Conservation (phyloP, 2,888 invertebrate species). For the Tromatobia lineatoria region DNA sequence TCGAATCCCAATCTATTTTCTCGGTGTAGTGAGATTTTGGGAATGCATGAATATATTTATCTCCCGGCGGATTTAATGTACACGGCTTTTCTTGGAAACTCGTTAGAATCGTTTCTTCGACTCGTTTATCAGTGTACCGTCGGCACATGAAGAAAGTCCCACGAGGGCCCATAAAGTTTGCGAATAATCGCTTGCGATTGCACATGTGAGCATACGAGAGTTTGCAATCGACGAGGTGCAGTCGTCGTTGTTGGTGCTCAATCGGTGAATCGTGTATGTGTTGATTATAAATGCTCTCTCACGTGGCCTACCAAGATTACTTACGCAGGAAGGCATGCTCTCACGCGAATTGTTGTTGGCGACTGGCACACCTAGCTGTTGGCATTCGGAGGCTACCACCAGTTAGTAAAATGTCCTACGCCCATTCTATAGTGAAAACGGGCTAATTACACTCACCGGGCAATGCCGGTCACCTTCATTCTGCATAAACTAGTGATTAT, state of each 20-base stretch:
- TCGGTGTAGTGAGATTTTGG: neutral
- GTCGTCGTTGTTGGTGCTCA: conserved; percentile 35
- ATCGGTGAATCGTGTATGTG: conserved; percentile 13
- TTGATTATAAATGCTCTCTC: conserved; percentile 56
- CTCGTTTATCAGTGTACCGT: conserved; percentile 38
- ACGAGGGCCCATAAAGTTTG: conserved; percentile 34
- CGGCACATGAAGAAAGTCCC: conserved; percentile 25
- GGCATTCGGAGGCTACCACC: conserved; percentile 22
- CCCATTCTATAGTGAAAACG: conserved; percentile 10
- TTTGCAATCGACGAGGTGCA: conserved; percentile 45
- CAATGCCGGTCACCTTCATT: too few species aligned
- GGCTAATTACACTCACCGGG: too few species aligned
- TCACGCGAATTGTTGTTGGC: conserved; percentile 21
- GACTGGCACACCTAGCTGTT: neutral
- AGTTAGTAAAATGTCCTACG: conserved; percentile 37
- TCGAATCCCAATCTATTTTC: too few species aligned
- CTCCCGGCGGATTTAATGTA: conserved; percentile 28
- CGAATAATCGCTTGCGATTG: conserved; percentile 37
- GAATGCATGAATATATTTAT: neutral
- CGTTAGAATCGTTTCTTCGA: conserved; percentile 53
- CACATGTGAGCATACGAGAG: conserved; percentile 34
- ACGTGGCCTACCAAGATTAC: conserved; percentile 29
- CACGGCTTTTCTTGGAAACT: conserved; percentile 50
- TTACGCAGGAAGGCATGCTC: conserved; percentile 10
- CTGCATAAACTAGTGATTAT: too few species aligned